These are phyloP conservation scores for Tachina lurida DNA, from an alignment of 2,888 invertebrate species.

Conservation along the genomic window DNA sequence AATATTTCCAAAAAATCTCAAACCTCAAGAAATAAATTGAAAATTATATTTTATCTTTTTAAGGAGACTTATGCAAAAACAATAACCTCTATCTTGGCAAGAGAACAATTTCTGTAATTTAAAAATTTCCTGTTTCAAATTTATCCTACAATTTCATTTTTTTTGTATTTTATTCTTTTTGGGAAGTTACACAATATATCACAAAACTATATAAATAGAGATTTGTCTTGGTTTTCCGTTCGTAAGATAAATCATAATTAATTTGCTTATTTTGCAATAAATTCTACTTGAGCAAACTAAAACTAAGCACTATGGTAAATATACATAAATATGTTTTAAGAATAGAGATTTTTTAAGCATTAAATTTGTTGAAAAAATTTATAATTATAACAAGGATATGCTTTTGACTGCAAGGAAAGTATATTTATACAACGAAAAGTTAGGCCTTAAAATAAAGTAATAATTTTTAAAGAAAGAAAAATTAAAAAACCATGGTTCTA, in stretches of 20 bases:
- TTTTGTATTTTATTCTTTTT: neutral
- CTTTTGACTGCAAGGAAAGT: no score
- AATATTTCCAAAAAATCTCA: neutral
- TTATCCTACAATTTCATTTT: neutral
- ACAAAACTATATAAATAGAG: constrained; percentile 31
- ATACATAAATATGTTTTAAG: neutral
- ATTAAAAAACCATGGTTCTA: no score
- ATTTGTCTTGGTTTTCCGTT: constrained; percentile 59
- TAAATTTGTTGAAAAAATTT: neutral
- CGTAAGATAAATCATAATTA: constrained; percentile 58
- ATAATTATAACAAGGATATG: no score
- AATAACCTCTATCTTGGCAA: neutral
- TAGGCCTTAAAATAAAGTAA: no score
- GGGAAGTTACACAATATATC: constrained; percentile 4
- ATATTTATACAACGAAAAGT: no score
- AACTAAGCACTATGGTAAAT: neutral
- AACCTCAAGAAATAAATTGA: no score
- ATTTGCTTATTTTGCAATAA: constrained; percentile 56
- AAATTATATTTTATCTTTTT: no score
- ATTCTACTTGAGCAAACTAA: constrained; percentile 38
- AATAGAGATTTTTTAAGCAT: neutral
- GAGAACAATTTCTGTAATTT: neutral
- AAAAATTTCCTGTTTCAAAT: neutral
- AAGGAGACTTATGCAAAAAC: no score
- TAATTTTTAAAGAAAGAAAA: no score